Evolutionary conservation across 2,113 vertebrate species (phyloP), one percentile per base, ranked within the genome.

Genomic region (Platichthys stellatus): DNA sequence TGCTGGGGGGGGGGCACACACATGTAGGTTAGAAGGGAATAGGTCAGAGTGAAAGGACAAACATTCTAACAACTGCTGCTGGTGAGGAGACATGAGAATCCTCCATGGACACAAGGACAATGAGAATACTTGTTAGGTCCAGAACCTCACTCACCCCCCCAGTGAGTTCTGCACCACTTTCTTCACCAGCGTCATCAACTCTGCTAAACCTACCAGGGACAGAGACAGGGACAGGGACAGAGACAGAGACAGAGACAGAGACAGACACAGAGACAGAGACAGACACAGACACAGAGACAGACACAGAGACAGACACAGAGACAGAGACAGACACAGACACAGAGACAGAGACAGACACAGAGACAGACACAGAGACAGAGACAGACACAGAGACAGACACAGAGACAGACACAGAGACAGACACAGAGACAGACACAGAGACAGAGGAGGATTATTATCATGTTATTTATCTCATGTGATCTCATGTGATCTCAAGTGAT

Each of bases 161-260:
- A 99, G 92, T 51, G 96, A 94, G 80, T 93, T 93, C 86, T 95
- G 96, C 4, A 99, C 98, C 2, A 96, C 95, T 86, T 94, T 95
- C 92, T 99, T 99, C 90, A 98, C 96, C 63, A 96, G 93, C 18
- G 95, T 96, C 84, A 97, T 97, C 85, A 99, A 86, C 80, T 97
- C 96, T 5, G 91, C 95, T 81, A 99, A 85, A 69, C 98, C 98
- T 99, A 20, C 63, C 53, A 73, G n/a, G 72, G 5, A 84, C 15
- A 53, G 18, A 51, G 13, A 31, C 28, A 26, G 26, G 75, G 5
- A 85, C 28, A 73, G n/a, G 72, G 5, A 84, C 14, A 53, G 18
- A 57, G 13, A 73, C 20, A 73, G 5, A 84, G 12, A 53, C 15
- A 57, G 13, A 73, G n/a, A 73, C 4, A 84, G 12, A 53, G 18